A percentile compares a stretch with the other conserved stretches of the same genome.
phyloP scores from a whole-genome alignment of 1,140 invertebrate genomes.

The Cyclina sinensis region DNA sequence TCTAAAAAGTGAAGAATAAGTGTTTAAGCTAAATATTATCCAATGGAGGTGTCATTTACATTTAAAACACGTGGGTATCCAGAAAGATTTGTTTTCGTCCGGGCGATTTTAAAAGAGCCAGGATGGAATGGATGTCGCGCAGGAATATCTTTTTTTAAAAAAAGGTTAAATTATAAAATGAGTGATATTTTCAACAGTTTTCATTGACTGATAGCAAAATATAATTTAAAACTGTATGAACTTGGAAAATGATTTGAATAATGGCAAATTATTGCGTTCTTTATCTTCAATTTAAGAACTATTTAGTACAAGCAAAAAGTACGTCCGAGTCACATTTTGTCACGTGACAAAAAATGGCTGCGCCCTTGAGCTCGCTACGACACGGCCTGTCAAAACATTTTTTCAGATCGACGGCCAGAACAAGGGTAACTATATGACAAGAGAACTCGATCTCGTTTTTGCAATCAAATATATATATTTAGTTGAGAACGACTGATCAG shows the following conservation, averaged over 20 bases:
- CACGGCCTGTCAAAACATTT: background rate
- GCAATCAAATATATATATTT: no score
- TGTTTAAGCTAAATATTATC: no score
- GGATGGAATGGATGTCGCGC: slow-evolving; percentile 73
- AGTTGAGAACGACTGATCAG: no score
- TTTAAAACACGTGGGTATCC: slow-evolving; percentile 52
- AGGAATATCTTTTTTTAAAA: background rate
- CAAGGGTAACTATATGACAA: slow-evolving; percentile 49
- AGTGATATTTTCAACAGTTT: no score
- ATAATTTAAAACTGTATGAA: no score
- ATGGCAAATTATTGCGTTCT: no score
- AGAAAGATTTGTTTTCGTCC: slow-evolving; percentile 78
- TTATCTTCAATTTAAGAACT: background rate
- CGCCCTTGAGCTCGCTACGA: slow-evolving; percentile 49
- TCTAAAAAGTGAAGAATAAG: no score
- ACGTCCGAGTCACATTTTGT: background rate
- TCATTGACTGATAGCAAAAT: no score
- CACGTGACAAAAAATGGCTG: slow-evolving; percentile 57
- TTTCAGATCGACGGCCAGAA: background rate
- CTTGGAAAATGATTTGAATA: background rate
- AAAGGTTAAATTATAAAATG: background rate
- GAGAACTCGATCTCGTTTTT: background rate
- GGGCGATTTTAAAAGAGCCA: slow-evolving; percentile 80
- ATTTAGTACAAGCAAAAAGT: background rate
- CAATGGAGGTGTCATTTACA: background rate